Base-by-base conservation (phyloP, 2,113 vertebrate species). In the Machaerirhynchus nigripectus region DNA sequence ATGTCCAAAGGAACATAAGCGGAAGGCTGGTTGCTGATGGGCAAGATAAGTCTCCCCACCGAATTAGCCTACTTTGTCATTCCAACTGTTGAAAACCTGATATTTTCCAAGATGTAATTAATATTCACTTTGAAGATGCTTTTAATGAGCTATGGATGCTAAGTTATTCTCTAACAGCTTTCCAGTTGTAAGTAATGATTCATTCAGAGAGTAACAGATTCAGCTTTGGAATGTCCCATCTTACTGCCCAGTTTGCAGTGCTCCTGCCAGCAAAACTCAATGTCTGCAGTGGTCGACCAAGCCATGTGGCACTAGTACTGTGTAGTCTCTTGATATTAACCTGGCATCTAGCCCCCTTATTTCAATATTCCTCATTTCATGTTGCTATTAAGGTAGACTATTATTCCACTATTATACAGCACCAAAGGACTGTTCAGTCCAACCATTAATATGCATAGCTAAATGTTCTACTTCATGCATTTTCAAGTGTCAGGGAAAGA, bases 31-130 rank as follows among this genome's bases (percentile, higher is more conserved):
- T 87, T 95, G 86, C 94, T 96, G 89, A 76, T 96, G 94, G 96
- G 96, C 91, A 93, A 95, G 90, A 95, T 86, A 90, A 92, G 57
- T 95, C 89, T 97, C 85, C 91, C 96, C 78, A 96, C 65, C 87
- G 69, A 97, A 96, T 90, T 91, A 95, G 90, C 85, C 93, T 97
- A 75, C 95, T 97, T 97, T 97, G 95, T 95, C 92, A 95, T 95
- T 95, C 95, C 95, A 98, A 96, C 95, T 97, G 95, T 95, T 98
- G 80, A 91, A 96, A 93, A 93, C 92, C 94, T 96, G 91, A 33
- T 82, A 86, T 93, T 95, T 97, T 96, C 96, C 97, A 98, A 96
- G 89, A 96, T 78, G 75, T 75, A 97, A 97, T 97, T 97, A 97
- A 97, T 97, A 95, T 93, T 96, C 77, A 94, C 92, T 97, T 96